Evolutionary conservation across 35 echinoderm and acorn worm genomes (phyloP).

Genomic region (Apostichopus californicus): DNA sequence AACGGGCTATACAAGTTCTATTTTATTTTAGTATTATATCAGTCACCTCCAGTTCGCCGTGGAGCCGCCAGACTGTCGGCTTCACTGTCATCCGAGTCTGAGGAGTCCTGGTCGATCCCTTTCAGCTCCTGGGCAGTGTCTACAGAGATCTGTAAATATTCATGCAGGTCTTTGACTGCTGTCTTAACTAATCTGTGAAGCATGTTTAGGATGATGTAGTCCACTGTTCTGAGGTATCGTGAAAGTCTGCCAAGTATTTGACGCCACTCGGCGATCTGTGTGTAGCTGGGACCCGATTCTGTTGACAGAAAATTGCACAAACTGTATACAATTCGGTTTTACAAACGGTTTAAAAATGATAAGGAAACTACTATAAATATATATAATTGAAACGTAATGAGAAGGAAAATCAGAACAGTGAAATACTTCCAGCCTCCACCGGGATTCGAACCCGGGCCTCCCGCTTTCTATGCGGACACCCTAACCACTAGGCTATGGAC

Average conservation of each 20-base stretch:
- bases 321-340: no score
- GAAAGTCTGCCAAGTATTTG: constrained; percentile 81
- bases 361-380: no score
- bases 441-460: no score
- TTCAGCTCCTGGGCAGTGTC: constrained; percentile 63
- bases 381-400: no score
- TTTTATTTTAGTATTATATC: not conserved
- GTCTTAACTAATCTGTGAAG: constrained; percentile 90
- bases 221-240: constrained; percentile 83
- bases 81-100: constrained; percentile 61
- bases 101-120: constrained; percentile 36
- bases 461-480: no score
- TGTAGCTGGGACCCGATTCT: constrained; percentile 90
- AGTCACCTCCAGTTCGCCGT: constrained; percentile 49
- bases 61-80: constrained; percentile 33
- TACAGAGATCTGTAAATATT: constrained; percentile 73
- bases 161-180: constrained; percentile 67
- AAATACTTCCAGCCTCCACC: no score
- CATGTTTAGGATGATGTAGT: constrained; percentile 95
- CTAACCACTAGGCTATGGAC: no score
- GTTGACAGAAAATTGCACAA: not conserved
- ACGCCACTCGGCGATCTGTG: constrained; percentile 97
- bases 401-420: no score
- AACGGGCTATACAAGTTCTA: no score
- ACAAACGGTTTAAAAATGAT: no score